Evolutionary conservation across 2,888 invertebrate genomes (phyloP), one percentile per base, ranked within the genome.

Genomic region (Drosophila suboccidentalis): DNA sequence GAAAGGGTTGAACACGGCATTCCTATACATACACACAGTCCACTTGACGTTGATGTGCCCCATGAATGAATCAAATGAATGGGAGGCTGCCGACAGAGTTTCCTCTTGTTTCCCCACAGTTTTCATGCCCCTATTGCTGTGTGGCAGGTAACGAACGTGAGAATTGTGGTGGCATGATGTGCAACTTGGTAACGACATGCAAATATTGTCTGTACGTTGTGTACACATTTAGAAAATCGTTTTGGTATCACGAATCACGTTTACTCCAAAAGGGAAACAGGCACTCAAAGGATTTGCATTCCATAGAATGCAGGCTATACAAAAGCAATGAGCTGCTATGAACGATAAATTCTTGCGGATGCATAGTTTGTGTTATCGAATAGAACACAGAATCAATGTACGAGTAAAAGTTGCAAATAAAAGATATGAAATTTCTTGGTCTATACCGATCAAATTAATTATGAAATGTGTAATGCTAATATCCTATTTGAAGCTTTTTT

Each of bases 21-120:
- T 75, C 85, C 88, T 57, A 46, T 63, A 61, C 71, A 79, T 47
- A 44, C 51, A 39, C 49, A 78, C 5, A 39, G 19, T 9, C 8
- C 71, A 65, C 71, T 77, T 75, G 60, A 78, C 41, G 73, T 57
- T 57, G 15, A 6, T 54, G 19, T 32, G 41, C 55, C 11, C 39
- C 53, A 57, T 69, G 74, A 80, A 83, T 80, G 87, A 81, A 81
- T 83, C 68, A 69, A 83, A 80, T 80, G 87, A 83, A 83, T 83
- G 72, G 55, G 51, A 62, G 43, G 13, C 62, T 74, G 75, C 43
- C 66, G 62, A 73, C 51, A 38, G 61, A 69, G 68, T 60, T 66
- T 41, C 29, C 29, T 29, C 41, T 41, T 41, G 38, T 39, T 34
- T 10, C 29, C 26, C n/a, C 29, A 0, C 39, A 15, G 39, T 13